Percentiles rank a stretch among this genome's conserved stretches.
Evolutionary conservation across 2,113 vertebrate species (phyloP).

Genomic region (Lasiurus borealis): DNA sequence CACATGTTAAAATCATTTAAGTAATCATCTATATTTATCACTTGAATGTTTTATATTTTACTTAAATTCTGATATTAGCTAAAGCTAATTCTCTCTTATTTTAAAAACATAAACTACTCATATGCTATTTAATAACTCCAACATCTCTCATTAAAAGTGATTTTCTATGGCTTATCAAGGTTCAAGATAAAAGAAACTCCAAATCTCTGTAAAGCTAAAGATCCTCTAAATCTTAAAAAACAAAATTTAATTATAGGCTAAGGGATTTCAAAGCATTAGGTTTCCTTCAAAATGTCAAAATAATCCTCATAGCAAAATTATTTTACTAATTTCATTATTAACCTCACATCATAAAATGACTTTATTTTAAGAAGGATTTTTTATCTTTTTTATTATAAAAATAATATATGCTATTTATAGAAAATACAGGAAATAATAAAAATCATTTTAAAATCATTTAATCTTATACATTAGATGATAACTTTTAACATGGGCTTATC

Average conservation of each 20-base stretch:
- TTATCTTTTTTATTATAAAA: slow-evolving; percentile 47
- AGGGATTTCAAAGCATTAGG: slow-evolving; percentile 3
- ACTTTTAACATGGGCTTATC: slow-evolving; percentile 39
- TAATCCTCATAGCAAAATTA: slow-evolving; percentile 21
- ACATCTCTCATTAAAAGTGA: slow-evolving; percentile 15
- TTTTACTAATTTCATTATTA: slow-evolving; percentile 49
- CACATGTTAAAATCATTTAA: slow-evolving; percentile 11
- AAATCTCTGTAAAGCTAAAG: slow-evolving; percentile 23
- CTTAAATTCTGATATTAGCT: slow-evolving; percentile 45
- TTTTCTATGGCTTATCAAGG: not conserved
- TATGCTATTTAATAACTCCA: slow-evolving; percentile 50
- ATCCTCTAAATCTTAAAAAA: slow-evolving; percentile 33
- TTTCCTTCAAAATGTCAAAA: slow-evolving; percentile 51
- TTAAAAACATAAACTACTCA: slow-evolving; percentile 22
- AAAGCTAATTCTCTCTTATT: slow-evolving; percentile 51
- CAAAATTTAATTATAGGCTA: slow-evolving; percentile 27
- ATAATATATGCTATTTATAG: not conserved
- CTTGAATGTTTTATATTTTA: slow-evolving; percentile 33
- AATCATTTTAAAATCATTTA: not conserved
- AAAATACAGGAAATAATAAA: slow-evolving; percentile 34
- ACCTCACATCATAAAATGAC: not conserved
- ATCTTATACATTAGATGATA: slow-evolving; percentile 19
- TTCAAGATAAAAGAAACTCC: slow-evolving; percentile 19
- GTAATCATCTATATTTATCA: slow-evolving; percentile 29
- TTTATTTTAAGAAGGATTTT: slow-evolving; percentile 27